Base-by-base conservation (phyloP, 2,113 vertebrate genomes). In the Siniperca knerii region DNA sequence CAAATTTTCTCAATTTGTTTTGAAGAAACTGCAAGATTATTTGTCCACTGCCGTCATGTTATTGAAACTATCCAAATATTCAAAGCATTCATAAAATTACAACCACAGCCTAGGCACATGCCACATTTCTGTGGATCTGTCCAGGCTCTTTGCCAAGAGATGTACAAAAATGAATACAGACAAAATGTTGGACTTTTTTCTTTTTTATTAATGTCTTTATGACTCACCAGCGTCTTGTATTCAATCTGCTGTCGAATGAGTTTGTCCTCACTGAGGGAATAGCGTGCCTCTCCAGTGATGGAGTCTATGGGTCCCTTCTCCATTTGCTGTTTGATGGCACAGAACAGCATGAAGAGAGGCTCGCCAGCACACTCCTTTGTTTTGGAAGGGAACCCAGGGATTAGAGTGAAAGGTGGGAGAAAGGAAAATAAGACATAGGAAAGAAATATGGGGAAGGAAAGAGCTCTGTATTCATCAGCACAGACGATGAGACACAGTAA, bases 271-370 rank as follows among this genome's bases (percentile, higher is more conserved):
- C 98, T 99, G 73, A 99, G 96, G 16, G 98, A 99, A 91, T 99
- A 99, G 6, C 98, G 97, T 0, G 98, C 98, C 83, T 99, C 98
- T 0, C 98, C 98, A 0, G 98, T 99, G 95, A 99, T 97, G 85
- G 97, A 96, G 42, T 99, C 98, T 9, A 99, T 99, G 2, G 98
- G 98, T 6, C 98, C 98, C 91, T 98, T 99, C 91, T 99, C 98
- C 98, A 99, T 98, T 96, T 99, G 98, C 83, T 99, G 98, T 95
- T 99, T 99, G 95, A 99, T 99, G 93, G 98, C 98, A 64, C 98
- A 99, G 94, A 97, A 97, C 9, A 99, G 94, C 98, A 99, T 99
- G 95, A 99, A 99, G 54, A 99, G 97, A 0, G 98, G 98, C 89
- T 99, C 98, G 13, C 97, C 98, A 0, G 97, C 97, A 5, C 97